Percentiles rank a stretch among this genome's conserved stretches.
phyloP scores from a whole-genome alignment of 1,140 invertebrate genomes.

The Pectinophora gossypiella region DNA sequence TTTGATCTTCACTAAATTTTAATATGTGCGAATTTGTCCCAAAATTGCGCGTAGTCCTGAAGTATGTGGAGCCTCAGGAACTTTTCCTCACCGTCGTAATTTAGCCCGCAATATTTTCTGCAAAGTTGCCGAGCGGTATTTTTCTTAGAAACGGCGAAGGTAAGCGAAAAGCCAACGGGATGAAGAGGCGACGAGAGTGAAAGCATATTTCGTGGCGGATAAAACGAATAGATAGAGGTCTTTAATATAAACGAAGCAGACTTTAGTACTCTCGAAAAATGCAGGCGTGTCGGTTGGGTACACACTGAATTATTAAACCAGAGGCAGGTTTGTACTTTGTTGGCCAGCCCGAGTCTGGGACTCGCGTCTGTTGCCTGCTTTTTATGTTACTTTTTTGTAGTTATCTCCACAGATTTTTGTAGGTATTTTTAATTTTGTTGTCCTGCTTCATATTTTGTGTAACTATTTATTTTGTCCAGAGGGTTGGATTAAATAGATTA shows the following conservation, averaged over 20 bases:
- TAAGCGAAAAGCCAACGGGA: conserved; percentile 11
- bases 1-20: too few species aligned
- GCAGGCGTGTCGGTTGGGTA: conserved; percentile 55
- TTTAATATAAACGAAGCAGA: conserved; percentile 74
- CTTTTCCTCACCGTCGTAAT: background rate
- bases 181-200: conserved; percentile 52
- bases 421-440: too few species aligned
- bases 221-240: conserved; percentile 74
- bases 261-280: conserved; percentile 73
- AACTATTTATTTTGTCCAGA: too few species aligned
- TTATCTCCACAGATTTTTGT: too few species aligned
- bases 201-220: conserved; percentile 34
- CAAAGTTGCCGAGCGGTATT: background rate
- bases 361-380: background rate
- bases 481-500: too few species aligned
- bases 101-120: conserved; percentile 1
- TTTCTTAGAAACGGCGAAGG: background rate
- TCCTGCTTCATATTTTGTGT: too few species aligned
- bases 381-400: background rate
- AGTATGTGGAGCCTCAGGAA: too few species aligned
- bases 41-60: too few species aligned
- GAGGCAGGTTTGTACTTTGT: conserved; percentile 37
- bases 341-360: conserved; percentile 9
- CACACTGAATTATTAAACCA: conserved; percentile 65
- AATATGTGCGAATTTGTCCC: too few species aligned